A percentile compares a stretch with the other conserved stretches of the same genome.
phyloP scores from a whole-genome alignment of 1,140 invertebrate species.

The Drosophila bifasciata region DNA sequence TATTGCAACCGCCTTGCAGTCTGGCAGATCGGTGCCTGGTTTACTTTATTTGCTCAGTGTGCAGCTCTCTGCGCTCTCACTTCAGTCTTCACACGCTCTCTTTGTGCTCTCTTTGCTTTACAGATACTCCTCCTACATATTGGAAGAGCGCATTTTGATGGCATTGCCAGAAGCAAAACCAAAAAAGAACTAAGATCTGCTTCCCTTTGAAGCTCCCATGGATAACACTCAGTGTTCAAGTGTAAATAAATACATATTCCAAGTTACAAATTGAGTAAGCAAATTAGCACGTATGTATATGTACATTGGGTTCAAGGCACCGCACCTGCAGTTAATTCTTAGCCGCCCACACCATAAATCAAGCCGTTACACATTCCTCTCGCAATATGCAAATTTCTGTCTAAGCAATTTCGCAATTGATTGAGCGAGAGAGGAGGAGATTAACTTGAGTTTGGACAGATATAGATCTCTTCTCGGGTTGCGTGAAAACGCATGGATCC shows the following conservation, averaged over 20 bases:
- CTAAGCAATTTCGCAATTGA: conserved; percentile 8
- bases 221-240: not conserved
- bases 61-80: too few species aligned
- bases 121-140: too few species aligned
- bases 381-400: conserved; percentile 32
- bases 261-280: not conserved
- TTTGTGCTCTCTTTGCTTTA: too few species aligned
- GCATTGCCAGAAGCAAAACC: too few species aligned
- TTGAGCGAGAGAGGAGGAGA: conserved; percentile 6
- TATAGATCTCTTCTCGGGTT: conserved; percentile 4
- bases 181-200: too few species aligned
- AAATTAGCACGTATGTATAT: too few species aligned
- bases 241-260: conserved; percentile 16
- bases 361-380: conserved; percentile 26
- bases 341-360: conserved; percentile 16
- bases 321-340: conserved; percentile 32
- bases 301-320: conserved; percentile 7
- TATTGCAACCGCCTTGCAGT: too few species aligned
- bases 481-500: conserved; percentile 33
- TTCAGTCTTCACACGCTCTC: too few species aligned
- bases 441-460: not conserved
- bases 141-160: too few species aligned
- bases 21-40: too few species aligned
- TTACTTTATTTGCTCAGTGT: too few species aligned
- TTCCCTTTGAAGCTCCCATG: too few species aligned